Base-by-base conservation (phyloP, 2,797 vertebrate species). In the Cyprinella venusta region DNA sequence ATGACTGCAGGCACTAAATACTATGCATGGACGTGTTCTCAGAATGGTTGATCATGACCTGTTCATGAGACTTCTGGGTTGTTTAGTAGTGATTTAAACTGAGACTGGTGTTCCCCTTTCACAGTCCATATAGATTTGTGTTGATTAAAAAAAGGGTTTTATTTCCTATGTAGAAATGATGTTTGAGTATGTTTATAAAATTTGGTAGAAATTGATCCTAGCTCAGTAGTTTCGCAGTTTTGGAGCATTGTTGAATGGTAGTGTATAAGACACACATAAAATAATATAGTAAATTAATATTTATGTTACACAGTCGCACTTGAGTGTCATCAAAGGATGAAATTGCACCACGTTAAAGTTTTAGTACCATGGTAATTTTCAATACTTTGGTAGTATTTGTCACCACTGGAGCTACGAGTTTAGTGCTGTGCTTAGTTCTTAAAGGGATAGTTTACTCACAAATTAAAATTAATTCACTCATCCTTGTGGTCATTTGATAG, bases 41-140 rank as follows among this genome's bases (percentile, higher is more conserved):
- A 63, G 59, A 30, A 30, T 63, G 59, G 6, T 6, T 54, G 70
- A 30, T 24, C 36, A 18, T 45, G 63, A 69, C 18, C 36, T 19
- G 78, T 56, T 54, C 48, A 56, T 54, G 33, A 69, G n/a, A 12
- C 70, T 52, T 79, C 50, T 40, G 6, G 9, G 15, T 54, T 40
- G 61, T 54, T 81, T 52, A 63, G 80, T 18, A 64, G 56, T 70
- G 67, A 30, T 2, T 21, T 65, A 30, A 63, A n/a, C 18, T 24
- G 38, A 15, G 19, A 42, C 33, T n/a, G 12, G 16, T 36, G 8
- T 36, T 65, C 7, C 3, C 2, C 63, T 33, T 65, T 3, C 63
- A 36, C 6, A 19, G 30, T 63, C 10, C 6, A 16, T 30, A 16
- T 30, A 69, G 40, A 50, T 50, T 19, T 71, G 69, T 71, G 15